A percentile compares a stretch with the other conserved stretches of the same genome.
Conservation (phyloP, 2,113 vertebrate species). For the Diglossa brunneiventris region DNA sequence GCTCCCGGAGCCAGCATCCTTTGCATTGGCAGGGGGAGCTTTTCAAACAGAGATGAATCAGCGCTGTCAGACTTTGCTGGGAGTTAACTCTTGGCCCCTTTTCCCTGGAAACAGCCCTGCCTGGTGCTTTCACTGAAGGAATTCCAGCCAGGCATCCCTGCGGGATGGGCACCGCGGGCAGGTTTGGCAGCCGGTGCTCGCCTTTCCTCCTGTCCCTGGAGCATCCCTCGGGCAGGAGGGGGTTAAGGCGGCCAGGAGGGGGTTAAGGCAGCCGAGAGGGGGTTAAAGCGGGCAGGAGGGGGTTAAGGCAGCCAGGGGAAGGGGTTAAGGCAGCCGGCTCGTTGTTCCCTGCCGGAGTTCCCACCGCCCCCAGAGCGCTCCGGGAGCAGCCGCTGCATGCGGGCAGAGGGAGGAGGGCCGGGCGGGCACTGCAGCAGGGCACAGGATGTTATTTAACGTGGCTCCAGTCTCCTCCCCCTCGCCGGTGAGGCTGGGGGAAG, state of each 20-base stretch:
- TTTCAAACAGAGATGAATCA: neutral
- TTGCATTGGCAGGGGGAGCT: neutral
- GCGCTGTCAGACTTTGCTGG: neutral
- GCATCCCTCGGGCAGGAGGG: neutral
- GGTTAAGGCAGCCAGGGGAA: too few relatives aligned
- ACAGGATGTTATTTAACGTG: neutral
- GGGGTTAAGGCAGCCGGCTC: neutral
- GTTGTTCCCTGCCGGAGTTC: neutral
- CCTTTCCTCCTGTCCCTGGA: too few relatives aligned
- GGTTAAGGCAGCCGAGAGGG: conserved; percentile 10
- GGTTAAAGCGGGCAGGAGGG: too few relatives aligned
- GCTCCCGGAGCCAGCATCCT: neutral
- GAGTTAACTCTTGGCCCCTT: neutral
- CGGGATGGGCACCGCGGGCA: rapidly evolving
- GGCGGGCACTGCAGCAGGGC: neutral
- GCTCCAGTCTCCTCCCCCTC: conserved; percentile 11
- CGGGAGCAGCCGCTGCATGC: conserved; percentile 2
- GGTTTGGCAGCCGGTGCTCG: rapidly evolving
- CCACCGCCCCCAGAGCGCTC: conserved; percentile 20
- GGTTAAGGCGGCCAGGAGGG: conserved; percentile 38
- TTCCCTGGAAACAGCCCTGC: neutral
- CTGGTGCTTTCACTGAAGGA: neutral
- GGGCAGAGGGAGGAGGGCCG: neutral
- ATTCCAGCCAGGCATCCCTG: neutral
- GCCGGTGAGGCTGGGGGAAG: neutral